A percentile compares a stretch with the other conserved stretches of the same genome.
Conservation (phyloP, 2,888 invertebrate species). For the Dynastes grantii region DNA sequence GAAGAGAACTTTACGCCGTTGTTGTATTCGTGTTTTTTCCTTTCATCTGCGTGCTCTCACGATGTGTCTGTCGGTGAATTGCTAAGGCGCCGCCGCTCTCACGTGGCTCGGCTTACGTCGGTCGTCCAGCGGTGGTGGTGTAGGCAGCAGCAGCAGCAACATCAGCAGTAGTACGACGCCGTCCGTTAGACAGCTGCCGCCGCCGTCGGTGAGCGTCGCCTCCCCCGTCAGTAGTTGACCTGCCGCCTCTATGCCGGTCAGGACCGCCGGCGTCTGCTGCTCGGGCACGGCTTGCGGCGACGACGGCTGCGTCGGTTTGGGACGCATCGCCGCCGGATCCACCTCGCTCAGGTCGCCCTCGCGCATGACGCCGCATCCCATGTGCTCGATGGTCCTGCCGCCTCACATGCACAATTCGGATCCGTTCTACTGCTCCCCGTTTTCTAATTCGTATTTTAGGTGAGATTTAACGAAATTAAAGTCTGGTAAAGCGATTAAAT, state of each 20-base stretch:
- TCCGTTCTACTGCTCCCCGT: slow-evolving; percentile 76
- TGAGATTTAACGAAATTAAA: slow-evolving; percentile 60
- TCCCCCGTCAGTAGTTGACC: slow-evolving; percentile 42
- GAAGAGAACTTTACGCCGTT: slow-evolving; percentile 21
- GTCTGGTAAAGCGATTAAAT: too few species aligned
- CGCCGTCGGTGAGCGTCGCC: not conserved
- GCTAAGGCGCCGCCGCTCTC: slow-evolving; percentile 56
- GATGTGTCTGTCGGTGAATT: slow-evolving; percentile 14
- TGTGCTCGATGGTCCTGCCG: slow-evolving; percentile 63
- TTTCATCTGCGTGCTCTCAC: slow-evolving; percentile 13
- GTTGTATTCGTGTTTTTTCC: slow-evolving; percentile 5
- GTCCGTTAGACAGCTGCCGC: slow-evolving; percentile 67
- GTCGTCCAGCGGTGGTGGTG: slow-evolving; percentile 20
- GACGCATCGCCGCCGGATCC: slow-evolving; percentile 59
- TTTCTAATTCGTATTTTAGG: slow-evolving; percentile 76
- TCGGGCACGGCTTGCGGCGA: slow-evolving; percentile 66
- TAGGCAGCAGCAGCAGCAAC: not conserved
- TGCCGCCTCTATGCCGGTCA: slow-evolving; percentile 55
- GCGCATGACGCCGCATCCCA: slow-evolving; percentile 68
- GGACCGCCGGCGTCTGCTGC: slow-evolving; percentile 57
- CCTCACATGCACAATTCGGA: slow-evolving; percentile 71
- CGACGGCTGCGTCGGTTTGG: slow-evolving; percentile 66
- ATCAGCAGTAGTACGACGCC: slow-evolving; percentile 53
- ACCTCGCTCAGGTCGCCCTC: slow-evolving; percentile 62
- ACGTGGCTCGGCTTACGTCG: slow-evolving; percentile 53